Evolutionary conservation across 2,113 vertebrate species (phyloP).

Genomic region (Catharus bicknelli): DNA sequence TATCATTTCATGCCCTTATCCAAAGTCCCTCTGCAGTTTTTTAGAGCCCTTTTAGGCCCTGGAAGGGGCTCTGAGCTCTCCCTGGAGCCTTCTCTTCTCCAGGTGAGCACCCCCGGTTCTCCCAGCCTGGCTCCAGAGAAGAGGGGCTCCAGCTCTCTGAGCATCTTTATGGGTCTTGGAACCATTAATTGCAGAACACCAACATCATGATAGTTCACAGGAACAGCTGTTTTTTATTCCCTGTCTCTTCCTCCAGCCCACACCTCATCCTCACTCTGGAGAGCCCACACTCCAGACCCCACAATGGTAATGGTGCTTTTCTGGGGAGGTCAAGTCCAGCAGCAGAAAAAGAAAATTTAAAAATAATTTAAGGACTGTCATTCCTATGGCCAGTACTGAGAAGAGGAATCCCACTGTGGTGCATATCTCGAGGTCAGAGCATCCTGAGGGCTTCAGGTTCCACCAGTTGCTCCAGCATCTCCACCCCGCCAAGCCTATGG

Average conservation of each 20-base stretch:
- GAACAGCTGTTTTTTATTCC: not conserved
- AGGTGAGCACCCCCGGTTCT: not conserved
- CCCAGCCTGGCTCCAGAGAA: not conserved
- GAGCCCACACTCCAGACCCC: not conserved
- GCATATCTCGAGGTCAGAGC: not conserved
- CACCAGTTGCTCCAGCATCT: not conserved
- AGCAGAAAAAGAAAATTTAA: not conserved
- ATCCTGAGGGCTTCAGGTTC: not conserved
- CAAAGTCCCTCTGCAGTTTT: not conserved
- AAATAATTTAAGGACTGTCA: not conserved
- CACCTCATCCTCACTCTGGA: not conserved
- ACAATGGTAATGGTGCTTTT: not conserved
- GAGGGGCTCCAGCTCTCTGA: rapidly evolving
- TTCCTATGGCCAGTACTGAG: rapidly evolving
- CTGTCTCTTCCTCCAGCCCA: not conserved
- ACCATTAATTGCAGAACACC: not conserved
- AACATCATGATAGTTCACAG: not conserved
- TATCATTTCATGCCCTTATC: not conserved
- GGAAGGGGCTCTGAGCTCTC: not conserved
- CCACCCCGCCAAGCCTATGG: rapidly evolving
- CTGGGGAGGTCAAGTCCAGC: not conserved
- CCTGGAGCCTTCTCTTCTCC: not conserved
- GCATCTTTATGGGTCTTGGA: not conserved
- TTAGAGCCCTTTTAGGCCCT: not conserved
- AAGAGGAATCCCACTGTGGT: not conserved